These are phyloP conservation scores for Natrix natrix DNA, from an alignment of 2,797 vertebrate genomes.

Conservation along the genomic window DNA sequence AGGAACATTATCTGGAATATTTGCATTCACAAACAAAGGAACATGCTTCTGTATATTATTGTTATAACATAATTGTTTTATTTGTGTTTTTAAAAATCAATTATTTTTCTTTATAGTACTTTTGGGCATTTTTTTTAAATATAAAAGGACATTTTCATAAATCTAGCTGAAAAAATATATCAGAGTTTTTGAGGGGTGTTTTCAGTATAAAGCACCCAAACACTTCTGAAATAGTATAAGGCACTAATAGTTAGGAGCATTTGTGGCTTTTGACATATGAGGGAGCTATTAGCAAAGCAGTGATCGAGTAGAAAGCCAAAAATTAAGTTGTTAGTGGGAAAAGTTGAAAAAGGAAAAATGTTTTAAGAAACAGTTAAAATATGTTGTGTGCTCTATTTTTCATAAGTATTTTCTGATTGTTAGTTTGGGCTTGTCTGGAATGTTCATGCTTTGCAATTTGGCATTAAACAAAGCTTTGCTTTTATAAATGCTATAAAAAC, in stretches of 20 bases:
- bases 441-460: background rate
- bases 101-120: conserved; percentile 12
- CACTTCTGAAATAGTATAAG: background rate
- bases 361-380: background rate
- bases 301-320: background rate
- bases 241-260: background rate
- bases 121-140: background rate
- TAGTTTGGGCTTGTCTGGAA: background rate
- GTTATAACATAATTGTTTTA: background rate
- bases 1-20: background rate
- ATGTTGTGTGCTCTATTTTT: background rate
- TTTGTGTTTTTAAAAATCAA: background rate
- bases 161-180: rapidly evolving
- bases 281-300: background rate
- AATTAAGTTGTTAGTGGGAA: background rate
- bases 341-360: background rate
- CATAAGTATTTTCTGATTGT: background rate
- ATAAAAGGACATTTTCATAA: conserved; percentile 5
- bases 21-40: background rate
- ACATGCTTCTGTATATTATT: background rate
- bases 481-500: background rate
- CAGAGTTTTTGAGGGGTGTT: background rate
- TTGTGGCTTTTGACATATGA: background rate
- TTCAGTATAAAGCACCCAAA: background rate
- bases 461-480: background rate